Base-by-base conservation (phyloP, 2,113 vertebrate species). In the Amphiprion percula region DNA sequence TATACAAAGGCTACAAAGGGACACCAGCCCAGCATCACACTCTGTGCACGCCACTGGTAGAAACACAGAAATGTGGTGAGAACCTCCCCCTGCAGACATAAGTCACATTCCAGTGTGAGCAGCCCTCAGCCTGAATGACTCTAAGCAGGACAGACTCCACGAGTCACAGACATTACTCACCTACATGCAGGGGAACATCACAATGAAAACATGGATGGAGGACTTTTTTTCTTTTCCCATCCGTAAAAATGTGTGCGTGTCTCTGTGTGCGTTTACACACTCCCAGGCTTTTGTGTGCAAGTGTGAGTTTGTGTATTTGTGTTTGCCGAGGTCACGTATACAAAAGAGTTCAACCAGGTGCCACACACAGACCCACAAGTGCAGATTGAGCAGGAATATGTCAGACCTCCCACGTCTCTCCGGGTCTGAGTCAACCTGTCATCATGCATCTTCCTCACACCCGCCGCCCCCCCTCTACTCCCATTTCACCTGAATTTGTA, bases 51-150 rank as follows among this genome's bases (percentile, higher is more conserved):
- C 53, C 80, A 75, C 81, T 77, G 47, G 69, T 70, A 82, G 69
- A 81, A 87, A 91, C 68, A 62, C 37, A 74, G 28, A 87, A 72
- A 81, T 89, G 82, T 68, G 62, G 60, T 55, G 68, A 74, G 86
- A 88, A 79, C 83, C 59, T 59, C 79, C 76, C 70, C 60, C 66
- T 61, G 49, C 46, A 23, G 56, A 30, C 88, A 88, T 93, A 90
- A 80, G 74, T 74, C 50, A 37, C 88, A 94, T 94, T 93, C 92
- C 92, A 63, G 72, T 90, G 92, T 93, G 90, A 91, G 85, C 89
- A 75, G 84, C 53, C 50, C 56, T 88, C 54, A 74, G 71, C 72
- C 60, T 89, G 76, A 77, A 67, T 87, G 90, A 92, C 77, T 79
- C 54, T 88, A 82, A 93, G 88, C 75, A 90, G 90, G 67, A 50